A percentile compares a stretch with the other conserved stretches of the same genome.
These are phyloP conservation scores for Onthophagus taurus DNA, from an alignment of 1,140 invertebrate genomes.

Conservation along the genomic window DNA sequence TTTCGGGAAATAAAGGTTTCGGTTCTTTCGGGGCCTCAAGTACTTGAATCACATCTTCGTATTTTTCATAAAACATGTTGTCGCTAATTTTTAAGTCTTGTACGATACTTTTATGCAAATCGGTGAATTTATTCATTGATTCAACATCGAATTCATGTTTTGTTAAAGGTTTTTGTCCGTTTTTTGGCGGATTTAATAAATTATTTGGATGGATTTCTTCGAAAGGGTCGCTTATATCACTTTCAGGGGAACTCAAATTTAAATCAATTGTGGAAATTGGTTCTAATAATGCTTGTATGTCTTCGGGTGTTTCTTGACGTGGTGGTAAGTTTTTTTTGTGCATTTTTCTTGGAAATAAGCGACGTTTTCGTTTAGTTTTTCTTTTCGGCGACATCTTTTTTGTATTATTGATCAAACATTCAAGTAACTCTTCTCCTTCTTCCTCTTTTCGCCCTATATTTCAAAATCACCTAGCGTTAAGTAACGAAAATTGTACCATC, in stretches of 20 bases:
- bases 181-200: slow-evolving; percentile 16
- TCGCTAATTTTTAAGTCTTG: slow-evolving; percentile 8
- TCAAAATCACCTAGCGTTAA: too few species aligned
- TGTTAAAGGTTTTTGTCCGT: slow-evolving; percentile 16
- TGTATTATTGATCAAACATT: slow-evolving; percentile 16
- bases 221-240: slow-evolving; percentile 24
- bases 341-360: neutral
- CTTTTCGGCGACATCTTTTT: slow-evolving; percentile 4
- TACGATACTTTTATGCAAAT: slow-evolving; percentile 26
- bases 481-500: too few species aligned
- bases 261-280: slow-evolving; percentile 15
- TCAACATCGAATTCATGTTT: slow-evolving; percentile 24
- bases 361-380: slow-evolving; percentile 9
- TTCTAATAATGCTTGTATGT: slow-evolving; percentile 16
- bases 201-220: slow-evolving; percentile 24
- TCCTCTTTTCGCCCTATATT: too few species aligned
- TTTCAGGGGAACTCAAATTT: slow-evolving; percentile 14
- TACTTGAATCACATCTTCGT: neutral
- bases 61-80: slow-evolving; percentile 5
- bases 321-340: neutral
- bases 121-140: slow-evolving; percentile 22
- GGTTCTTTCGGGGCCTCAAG: neutral
- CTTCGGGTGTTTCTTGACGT: slow-evolving; percentile 12
- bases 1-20: neutral
- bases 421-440: too few species aligned